Percentiles rank a stretch among this genome's conserved stretches.
phyloP scores from a whole-genome alignment of 2,888 invertebrate species.

The Pammene aurita region DNA sequence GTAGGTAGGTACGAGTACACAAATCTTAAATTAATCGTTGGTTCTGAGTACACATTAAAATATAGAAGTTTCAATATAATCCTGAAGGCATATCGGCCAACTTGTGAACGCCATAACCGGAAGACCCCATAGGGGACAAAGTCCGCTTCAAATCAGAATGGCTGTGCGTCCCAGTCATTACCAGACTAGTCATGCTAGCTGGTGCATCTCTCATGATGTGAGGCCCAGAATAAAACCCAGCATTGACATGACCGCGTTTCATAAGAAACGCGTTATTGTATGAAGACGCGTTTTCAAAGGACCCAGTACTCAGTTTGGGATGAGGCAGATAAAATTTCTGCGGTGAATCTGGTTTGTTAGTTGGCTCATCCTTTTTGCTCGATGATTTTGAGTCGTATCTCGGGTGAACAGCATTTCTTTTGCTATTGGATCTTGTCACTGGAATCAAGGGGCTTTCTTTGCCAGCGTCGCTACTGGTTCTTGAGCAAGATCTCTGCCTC shows the following conservation, averaged over 20 bases:
- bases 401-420: conserved; percentile 51
- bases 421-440: conserved; percentile 64
- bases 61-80: conserved; percentile 79
- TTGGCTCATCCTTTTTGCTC: conserved; percentile 60
- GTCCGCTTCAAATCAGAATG: conserved; percentile 76
- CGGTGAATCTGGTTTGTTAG: conserved; percentile 59
- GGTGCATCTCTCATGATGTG: conserved; percentile 76
- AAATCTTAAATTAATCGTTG: conserved; percentile 79
- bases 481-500: conserved; percentile 71
- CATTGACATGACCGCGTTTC: conserved; percentile 85
- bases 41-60: conserved; percentile 64
- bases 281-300: conserved; percentile 66
- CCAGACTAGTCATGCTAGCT: conserved; percentile 77
- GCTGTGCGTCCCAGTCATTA: conserved; percentile 72
- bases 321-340: conserved; percentile 70
- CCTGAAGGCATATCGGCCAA: conserved; percentile 89
- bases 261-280: conserved; percentile 83
- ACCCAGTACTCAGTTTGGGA: conserved; percentile 63
- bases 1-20: conserved; percentile 59
- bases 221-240: conserved; percentile 86
- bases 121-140: conserved; percentile 69
- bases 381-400: conserved; percentile 64
- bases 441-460: conserved; percentile 71
- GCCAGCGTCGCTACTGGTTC: conserved; percentile 70
- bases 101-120: conserved; percentile 82